Conservation (phyloP, 2,797 vertebrate genomes). For the Hyperoplus lanceolatus region DNA sequence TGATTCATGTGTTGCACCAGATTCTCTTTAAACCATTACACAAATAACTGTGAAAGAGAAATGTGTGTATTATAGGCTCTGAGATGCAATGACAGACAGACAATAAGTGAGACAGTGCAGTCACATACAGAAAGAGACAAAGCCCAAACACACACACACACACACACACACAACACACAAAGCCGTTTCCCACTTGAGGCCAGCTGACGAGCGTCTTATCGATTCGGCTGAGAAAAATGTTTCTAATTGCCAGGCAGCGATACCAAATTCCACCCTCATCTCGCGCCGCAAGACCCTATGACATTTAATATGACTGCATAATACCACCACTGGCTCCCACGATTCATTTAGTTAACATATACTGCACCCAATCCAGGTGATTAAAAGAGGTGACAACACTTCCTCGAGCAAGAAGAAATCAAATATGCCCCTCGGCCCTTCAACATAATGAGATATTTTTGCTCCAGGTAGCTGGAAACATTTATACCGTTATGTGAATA, state of each 20-base stretch:
- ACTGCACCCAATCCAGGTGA: slow-evolving; percentile 20
- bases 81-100: background rate
- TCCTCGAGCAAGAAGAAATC: slow-evolving; percentile 29
- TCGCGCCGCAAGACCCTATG: slow-evolving; percentile 8
- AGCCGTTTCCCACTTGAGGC: slow-evolving; percentile 10
- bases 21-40: background rate
- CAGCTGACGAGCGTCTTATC: slow-evolving; percentile 21
- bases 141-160: slow-evolving; percentile 12
- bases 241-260: slow-evolving; percentile 35
- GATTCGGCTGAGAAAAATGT: slow-evolving; percentile 32
- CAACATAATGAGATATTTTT: slow-evolving; percentile 1
- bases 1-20: background rate
- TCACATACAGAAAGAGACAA: slow-evolving; percentile 13
- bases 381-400: slow-evolving; percentile 12
- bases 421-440: background rate
- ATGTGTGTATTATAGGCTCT: background rate
- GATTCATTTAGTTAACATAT: slow-evolving; percentile 31
- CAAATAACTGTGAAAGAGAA: background rate
- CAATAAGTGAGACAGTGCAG: background rate
- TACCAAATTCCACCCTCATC: slow-evolving; percentile 25
- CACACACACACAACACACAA: slow-evolving; percentile 16
- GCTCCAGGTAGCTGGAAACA: background rate
- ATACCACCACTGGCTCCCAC: slow-evolving; percentile 26
- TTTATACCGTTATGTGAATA: background rate
- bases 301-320: slow-evolving; percentile 32